Evolutionary conservation across 2,888 invertebrate species (phyloP), one percentile per base, ranked within the genome.

Genomic region (Leistus spinibarbis): DNA sequence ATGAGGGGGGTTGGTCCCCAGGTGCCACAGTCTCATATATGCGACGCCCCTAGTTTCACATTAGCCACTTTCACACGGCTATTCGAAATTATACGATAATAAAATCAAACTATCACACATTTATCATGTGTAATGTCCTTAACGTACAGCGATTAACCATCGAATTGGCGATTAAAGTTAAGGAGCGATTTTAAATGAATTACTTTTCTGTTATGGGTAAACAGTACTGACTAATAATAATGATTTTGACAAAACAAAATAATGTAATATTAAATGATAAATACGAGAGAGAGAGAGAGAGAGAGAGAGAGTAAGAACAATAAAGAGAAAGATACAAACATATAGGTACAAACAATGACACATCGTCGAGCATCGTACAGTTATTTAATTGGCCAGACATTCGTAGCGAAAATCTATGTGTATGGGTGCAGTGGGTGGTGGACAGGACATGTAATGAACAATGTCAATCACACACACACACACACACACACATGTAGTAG

Each of bases 381-480:
- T 53, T 16, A 67, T 53, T 67, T 67, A 67, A 67, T 67, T 67
- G 67, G 4, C 17, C 54, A 53, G 67, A 54, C 54, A 54, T 54
- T 22, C n/a, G 54, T 4, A 57, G 16, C 17, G 17, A 54, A 67
- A 54, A 67, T 67, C 67, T 54, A 20, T 67, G 67, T 67, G 17
- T 67, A 54, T 67, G 54, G 54, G 20, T 20, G 19, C 1, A 7
- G 57, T 5, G n/a, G 57, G 16, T 16, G 16, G 57, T 56, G 22
- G 66, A n/a, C 54, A 10, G 53, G 16, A 17, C 54, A 53, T 53
- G 20, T 67, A 54, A 67, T 67, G 67, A 54, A 54, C 67, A 53
- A 19, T 67, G 67, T 67, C 67, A 67, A 67, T 67, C 67, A 67
- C 54, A 54, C 20, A 40, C 53, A 54, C n/a, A 57, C 57, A 13